Base-by-base conservation (phyloP, 2,113 vertebrate species). In the Fulica atra region DNA sequence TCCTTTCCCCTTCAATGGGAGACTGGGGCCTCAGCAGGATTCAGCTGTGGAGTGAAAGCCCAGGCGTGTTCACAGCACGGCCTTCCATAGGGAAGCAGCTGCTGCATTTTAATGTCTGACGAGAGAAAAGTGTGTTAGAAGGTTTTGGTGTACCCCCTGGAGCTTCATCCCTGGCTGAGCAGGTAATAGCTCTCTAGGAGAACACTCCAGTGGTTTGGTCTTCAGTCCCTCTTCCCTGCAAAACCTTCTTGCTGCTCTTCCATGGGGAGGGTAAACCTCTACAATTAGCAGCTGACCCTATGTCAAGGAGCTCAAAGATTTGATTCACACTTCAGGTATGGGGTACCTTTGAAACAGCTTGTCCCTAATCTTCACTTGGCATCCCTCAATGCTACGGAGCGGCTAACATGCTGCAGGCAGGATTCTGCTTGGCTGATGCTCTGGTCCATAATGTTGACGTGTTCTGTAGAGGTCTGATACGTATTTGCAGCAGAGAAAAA, bases 81-180 rank as follows among this genome's bases (percentile, higher is more conserved):
- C 48, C 69, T 91, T 91, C 65, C 20, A 9, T 1, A 3, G n/a
- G 65, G 61, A 71, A 87, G 54, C 63, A 76, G 86, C 78, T 87
- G 70, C 85, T 91, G 78, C 61, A 61, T 95, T 95, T 95, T 81
- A 79, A 71, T 53, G 26, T 94, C 48, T 94, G 87, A 82, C 53
- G 87, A 61, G 36, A 71, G 77, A 53, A 91, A 94, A 92, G 81
- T 93, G 81, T 91, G 91, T 94, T 96, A 95, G 86, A 85, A 92
- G 93, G 84, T 87, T 91, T 74, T 95, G 83, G 42, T 88, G 80
- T 83, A 40, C 64, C 70, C 82, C 74, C 40, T 81, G 71, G 92
- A 92, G 79, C 82, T 94, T 94, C 74, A 93, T 93, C 80, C 91
- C 46, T 91, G 83, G 42, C 69, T 95, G 72, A 93, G 51, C 10